These are phyloP conservation scores for Diplazon laetatorius DNA, from an alignment of 2,888 invertebrate species.

Conservation along the genomic window DNA sequence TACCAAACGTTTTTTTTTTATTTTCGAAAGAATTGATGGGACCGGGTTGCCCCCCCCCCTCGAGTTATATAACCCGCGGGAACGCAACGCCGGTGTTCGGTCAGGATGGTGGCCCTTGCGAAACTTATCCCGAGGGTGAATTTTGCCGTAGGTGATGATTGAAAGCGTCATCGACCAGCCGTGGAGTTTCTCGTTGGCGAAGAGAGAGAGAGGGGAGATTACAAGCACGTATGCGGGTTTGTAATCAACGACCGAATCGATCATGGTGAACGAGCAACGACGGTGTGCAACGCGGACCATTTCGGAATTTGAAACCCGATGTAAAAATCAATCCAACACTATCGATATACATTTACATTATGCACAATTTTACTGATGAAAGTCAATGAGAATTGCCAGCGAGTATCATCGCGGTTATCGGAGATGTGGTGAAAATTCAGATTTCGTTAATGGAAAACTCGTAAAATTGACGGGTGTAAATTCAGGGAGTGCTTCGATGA, in stretches of 20 bases:
- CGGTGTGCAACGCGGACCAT: neutral
- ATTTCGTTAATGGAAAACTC: too few relatives aligned
- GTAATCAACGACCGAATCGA: neutral
- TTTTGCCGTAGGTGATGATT: neutral
- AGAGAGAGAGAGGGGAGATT: too few relatives aligned
- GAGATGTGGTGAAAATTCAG: too few relatives aligned
- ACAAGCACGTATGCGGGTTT: conserved; percentile 7
- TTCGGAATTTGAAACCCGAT: too few relatives aligned
- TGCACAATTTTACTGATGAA: too few relatives aligned
- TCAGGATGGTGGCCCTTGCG: neutral
- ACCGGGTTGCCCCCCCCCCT: too few relatives aligned
- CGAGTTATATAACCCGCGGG: neutral
- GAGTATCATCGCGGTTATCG: too few relatives aligned
- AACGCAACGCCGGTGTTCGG: neutral
- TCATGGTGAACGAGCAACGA: neutral
- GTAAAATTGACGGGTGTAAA: too few relatives aligned
- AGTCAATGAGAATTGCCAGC: too few relatives aligned
- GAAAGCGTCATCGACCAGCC: conserved; percentile 12
- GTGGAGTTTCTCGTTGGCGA: neutral
- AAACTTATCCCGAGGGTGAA: neutral
- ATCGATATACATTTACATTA: too few relatives aligned
- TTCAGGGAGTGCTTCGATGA: too few relatives aligned
- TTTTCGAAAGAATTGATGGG: conserved; percentile 14
- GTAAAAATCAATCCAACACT: too few relatives aligned
- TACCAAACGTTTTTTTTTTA: conserved; percentile 21